These are phyloP conservation scores for Rhagonycha fulva DNA, from an alignment of 2,888 invertebrate genomes.

Conservation along the genomic window DNA sequence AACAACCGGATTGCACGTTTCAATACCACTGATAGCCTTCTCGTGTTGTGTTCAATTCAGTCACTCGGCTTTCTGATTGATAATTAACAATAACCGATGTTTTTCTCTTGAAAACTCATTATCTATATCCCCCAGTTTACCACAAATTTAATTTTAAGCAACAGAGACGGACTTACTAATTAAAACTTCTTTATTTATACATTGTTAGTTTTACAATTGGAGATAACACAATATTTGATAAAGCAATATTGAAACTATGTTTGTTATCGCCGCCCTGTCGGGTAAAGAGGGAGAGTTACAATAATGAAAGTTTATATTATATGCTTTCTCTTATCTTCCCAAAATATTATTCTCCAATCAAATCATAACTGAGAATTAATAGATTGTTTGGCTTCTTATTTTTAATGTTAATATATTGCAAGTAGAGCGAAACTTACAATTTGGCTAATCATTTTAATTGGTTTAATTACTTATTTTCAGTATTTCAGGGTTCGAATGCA, in stretches of 20 bases:
- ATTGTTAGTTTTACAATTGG: not conserved
- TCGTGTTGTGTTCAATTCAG: not conserved
- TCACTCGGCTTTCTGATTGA: not conserved
- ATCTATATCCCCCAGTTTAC: constrained; percentile 18
- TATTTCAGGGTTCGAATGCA: not conserved
- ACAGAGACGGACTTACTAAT: constrained; percentile 15
- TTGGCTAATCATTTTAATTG: not conserved
- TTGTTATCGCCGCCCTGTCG: not conserved
- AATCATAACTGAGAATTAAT: not conserved
- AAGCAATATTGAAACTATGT: not conserved
- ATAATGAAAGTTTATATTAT: not conserved
- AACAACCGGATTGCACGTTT: not conserved
- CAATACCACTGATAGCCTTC: not conserved
- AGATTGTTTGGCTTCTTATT: not conserved
- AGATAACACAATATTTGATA: not conserved
- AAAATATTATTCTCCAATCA: not conserved
- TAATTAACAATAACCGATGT: constrained; percentile 12
- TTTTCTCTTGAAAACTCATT: constrained; percentile 22
- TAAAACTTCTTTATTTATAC: not conserved
- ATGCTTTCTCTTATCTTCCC: not conserved
- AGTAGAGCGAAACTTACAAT: not conserved
- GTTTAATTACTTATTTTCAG: not conserved
- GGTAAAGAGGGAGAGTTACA: not conserved
- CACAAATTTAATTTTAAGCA: constrained; percentile 2
- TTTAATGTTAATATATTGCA: not conserved